Conservation (phyloP, 2,797 vertebrate species). For the Tolypeutes matacus region DNA sequence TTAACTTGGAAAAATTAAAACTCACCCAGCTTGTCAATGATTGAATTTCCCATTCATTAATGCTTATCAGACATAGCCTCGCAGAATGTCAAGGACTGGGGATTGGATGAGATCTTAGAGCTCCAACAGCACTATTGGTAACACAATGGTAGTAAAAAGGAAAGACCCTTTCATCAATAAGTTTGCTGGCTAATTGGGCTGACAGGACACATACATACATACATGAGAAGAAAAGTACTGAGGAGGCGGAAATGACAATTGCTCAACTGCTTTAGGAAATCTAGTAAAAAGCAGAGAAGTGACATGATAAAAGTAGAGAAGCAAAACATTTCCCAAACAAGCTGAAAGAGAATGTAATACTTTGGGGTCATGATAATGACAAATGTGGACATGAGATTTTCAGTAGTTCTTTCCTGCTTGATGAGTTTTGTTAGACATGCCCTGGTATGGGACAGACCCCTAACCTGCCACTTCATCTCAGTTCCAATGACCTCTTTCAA, state of each 20-base stretch:
- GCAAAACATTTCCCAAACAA: neutral
- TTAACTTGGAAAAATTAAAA: slow-evolving; percentile 36
- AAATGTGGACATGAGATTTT: neutral
- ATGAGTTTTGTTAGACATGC: neutral
- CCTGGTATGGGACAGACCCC: no score
- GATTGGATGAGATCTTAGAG: neutral
- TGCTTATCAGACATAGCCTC: neutral
- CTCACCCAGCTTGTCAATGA: neutral
- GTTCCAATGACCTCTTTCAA: neutral
- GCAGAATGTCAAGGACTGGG: neutral
- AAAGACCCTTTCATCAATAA: neutral
- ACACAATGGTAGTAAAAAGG: neutral
- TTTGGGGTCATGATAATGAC: neutral
- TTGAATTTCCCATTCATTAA: slow-evolving; percentile 19
- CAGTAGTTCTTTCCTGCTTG: neutral
- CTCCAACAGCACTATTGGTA: neutral
- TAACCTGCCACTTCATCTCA: neutral
- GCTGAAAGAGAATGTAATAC: neutral
- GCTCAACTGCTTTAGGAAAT: neutral
- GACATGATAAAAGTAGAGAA: neutral
- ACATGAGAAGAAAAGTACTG: neutral
- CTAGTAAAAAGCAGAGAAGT: neutral
- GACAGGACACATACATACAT: neutral
- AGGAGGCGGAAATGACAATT: neutral
- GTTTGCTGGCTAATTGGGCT: neutral